Evolutionary conservation across 2,797 vertebrate species (phyloP), one percentile per base, ranked within the genome.

Genomic region (Phrynocephalus forsythii): DNA sequence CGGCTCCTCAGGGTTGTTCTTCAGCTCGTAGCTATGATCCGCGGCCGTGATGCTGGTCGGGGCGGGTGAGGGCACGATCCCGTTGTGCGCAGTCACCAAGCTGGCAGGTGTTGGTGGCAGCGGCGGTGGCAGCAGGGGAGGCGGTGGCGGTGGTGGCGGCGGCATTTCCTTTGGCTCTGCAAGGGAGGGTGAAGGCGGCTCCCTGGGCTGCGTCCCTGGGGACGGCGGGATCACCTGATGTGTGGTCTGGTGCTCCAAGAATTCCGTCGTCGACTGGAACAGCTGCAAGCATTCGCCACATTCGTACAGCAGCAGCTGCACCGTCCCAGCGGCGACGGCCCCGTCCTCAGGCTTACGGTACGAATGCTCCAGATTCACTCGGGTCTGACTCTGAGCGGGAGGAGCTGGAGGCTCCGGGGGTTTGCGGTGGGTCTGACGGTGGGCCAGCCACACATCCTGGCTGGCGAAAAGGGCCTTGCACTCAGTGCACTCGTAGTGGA

Each of bases 401-500:
- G 85, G 66, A 6, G 72, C 38, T 0, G 91, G 66, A 0, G 79
- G 18, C 0, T 88, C 89, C 0, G 93, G 92, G 4, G 92, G 89
- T 60, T 93, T 91, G 20, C 97, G 94, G 67, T 97, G 96, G 0
- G 91, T 93, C 60, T 97, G 95, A 38, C 96, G 92, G 73, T 96
- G 96, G 16, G 86, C 95, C 76, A 96, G 93, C 98, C 98, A 99
- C 11, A 97, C 94, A 1, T 99, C 98, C 1, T 98, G 97, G 3
- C 97, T 97, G 90, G 96, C 92, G 0, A 99, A 99, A 5, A 99
- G 95, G 0, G 98, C 97, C 87, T 98, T 97, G 89, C 98, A 99
- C 68, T 99, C 98, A 9, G 97, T 96, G 91, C 98, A 99, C 95
- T 99, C 98, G 28, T 98, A 99, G 91, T 98, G 98, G 86, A 99